Conservation (phyloP, 1,140 invertebrate species). For the Sycophaga agraensis region DNA sequence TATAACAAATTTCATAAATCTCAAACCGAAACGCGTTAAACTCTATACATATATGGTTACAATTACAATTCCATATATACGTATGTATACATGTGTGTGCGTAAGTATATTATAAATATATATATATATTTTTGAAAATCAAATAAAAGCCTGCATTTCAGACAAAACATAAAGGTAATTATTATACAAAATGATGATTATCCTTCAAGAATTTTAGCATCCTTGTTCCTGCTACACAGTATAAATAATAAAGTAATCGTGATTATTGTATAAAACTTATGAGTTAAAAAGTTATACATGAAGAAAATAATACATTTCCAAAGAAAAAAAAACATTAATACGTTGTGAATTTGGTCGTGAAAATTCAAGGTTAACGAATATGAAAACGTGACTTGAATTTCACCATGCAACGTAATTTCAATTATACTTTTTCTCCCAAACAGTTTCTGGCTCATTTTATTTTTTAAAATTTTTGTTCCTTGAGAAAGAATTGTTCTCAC, state of each 20-base stretch:
- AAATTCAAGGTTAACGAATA: conserved; percentile 5
- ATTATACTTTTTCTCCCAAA: conserved; percentile 1
- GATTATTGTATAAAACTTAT: neutral
- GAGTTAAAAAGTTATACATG: neutral
- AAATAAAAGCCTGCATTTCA: conserved; percentile 26
- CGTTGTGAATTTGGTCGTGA: neutral
- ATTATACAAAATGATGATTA: conserved; percentile 30
- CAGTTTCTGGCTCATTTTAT: neutral
- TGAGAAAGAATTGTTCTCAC: conserved; percentile 44
- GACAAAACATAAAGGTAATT: conserved; percentile 29
- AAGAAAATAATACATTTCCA: neutral
- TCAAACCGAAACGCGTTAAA: conserved; percentile 20
- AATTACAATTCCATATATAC: too few relatives aligned
- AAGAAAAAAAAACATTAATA: conserved; percentile 3
- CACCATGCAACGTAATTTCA: conserved; percentile 16
- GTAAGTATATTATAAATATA: conserved; percentile 1
- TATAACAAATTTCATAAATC: conserved; percentile 15
- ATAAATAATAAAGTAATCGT: conserved; percentile 13
- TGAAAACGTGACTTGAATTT: conserved; percentile 11
- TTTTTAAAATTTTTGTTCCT: conserved; percentile 32
- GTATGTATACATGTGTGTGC: neutral
- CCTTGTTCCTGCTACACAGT: neutral
- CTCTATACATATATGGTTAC: neutral
- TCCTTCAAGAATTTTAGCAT: neutral
- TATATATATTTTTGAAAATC: conserved; percentile 12